Conservation (phyloP, 2,888 invertebrate species). For the Lepetodrilus schrolli region DNA sequence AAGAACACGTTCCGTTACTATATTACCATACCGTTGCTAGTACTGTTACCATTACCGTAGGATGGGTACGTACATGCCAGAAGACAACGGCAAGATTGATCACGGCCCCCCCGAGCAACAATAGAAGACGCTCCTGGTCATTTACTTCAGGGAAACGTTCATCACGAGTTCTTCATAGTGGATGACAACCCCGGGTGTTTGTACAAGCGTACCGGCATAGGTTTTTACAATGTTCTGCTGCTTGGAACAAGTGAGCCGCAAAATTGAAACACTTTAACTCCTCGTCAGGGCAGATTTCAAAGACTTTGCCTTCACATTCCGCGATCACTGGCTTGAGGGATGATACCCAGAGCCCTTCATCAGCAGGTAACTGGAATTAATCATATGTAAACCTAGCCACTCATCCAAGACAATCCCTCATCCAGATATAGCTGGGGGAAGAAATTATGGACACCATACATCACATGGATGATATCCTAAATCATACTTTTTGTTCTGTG, state of each 20-base stretch:
- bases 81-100: constrained; percentile 13
- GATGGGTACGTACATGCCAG: background rate
- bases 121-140: constrained; percentile 2
- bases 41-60: background rate
- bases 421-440: no score
- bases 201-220: background rate
- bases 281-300: background rate
- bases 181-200: background rate
- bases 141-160: background rate
- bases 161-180: background rate
- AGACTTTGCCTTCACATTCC: background rate
- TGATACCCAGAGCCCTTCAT: no score
- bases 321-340: background rate
- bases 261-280: constrained; percentile 8
- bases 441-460: no score
- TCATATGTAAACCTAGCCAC: no score
- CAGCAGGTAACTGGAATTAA: no score
- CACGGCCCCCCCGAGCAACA: background rate
- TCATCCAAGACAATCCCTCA: no score
- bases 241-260: constrained; percentile 4
- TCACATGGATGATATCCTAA: no score
- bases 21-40: background rate
- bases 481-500: no score
- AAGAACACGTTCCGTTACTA: no score
- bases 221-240: background rate